Evolutionary conservation across 2,113 vertebrate genomes (phyloP).

Genomic region (Empidonax traillii): DNA sequence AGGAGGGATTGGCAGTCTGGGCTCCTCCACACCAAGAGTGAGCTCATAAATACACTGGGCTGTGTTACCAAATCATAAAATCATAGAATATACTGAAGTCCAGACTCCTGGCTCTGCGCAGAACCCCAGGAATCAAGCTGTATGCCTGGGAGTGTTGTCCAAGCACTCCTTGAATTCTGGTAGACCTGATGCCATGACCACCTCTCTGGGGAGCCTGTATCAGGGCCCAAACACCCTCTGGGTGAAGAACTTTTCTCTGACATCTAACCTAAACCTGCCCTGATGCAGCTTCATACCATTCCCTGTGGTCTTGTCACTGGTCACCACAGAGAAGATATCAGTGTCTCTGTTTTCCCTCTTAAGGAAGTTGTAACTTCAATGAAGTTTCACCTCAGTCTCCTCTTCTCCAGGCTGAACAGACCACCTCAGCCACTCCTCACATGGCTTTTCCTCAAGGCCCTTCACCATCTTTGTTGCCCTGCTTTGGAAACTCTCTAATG

Average conservation of each 20-base stretch:
- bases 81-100: not conserved
- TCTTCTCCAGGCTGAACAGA: not conserved
- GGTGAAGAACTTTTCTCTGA: not conserved
- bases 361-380: not conserved
- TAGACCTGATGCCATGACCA: not conserved
- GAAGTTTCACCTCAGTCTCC: not conserved
- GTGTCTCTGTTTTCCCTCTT: not conserved
- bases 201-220: not conserved
- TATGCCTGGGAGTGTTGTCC: not conserved
- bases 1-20: not conserved
- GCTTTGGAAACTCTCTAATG: not conserved
- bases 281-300: not conserved
- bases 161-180: not conserved
- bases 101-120: not conserved
- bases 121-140: not conserved
- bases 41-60: not conserved
- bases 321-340: not conserved
- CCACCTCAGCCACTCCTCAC: not conserved
- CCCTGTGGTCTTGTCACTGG: not conserved
- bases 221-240: not conserved
- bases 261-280: not conserved
- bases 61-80: not conserved
- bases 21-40: not conserved
- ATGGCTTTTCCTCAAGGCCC: not conserved
- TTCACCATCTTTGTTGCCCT: not conserved